phyloP scores from a whole-genome alignment of 2,113 vertebrate species.

The Drymodes brunneopygia region DNA sequence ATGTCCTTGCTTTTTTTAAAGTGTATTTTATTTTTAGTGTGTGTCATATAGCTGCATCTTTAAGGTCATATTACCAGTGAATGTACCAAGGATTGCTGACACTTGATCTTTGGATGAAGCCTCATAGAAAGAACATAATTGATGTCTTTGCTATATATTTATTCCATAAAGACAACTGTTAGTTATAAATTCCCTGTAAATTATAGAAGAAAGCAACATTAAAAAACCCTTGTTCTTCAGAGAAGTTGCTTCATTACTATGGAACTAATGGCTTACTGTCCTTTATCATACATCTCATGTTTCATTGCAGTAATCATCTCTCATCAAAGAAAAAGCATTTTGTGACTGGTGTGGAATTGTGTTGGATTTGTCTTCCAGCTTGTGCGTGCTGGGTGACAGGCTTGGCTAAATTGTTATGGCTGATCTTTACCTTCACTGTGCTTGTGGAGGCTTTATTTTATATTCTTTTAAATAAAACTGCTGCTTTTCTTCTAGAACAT shows the following conservation, averaged over 20 bases:
- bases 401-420: neutral
- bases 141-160: neutral
- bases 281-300: neutral
- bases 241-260: neutral
- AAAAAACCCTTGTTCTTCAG: neutral
- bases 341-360: neutral
- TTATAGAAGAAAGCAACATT: neutral
- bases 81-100: neutral
- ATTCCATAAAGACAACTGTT: neutral
- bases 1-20: neutral
- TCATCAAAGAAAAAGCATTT: neutral
- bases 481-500: neutral
- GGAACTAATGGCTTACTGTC: neutral
- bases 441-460: neutral
- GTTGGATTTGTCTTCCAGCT: neutral
- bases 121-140: neutral
- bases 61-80: neutral
- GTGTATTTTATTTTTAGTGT: conserved; percentile 15
- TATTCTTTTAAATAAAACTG: neutral
- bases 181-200: neutral
- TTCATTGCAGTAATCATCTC: neutral
- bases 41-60: neutral
- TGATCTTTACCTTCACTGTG: neutral
- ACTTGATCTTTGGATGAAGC: neutral
- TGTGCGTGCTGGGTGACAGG: rapidly evolving